Conservation (phyloP, 2,888 invertebrate genomes). For the Meiosimyza platycephala region DNA sequence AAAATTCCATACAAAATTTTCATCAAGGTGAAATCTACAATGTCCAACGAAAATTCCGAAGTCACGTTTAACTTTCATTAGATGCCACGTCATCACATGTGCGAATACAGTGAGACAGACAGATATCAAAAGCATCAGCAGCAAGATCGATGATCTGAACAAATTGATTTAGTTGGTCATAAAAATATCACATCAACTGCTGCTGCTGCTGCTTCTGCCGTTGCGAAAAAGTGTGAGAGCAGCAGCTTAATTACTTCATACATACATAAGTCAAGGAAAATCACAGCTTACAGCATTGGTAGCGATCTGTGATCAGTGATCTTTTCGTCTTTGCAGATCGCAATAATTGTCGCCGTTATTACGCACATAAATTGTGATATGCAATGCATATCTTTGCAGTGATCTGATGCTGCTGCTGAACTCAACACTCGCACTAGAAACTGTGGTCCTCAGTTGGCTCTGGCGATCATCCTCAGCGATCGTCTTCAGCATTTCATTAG, state of each 20-base stretch:
- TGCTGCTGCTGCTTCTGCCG: not conserved
- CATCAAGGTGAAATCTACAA: not conserved
- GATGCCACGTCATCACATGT: constrained; percentile 9
- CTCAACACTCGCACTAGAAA: too few species aligned
- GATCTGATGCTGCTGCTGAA: too few species aligned
- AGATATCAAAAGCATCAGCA: not conserved
- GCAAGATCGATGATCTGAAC: constrained; percentile 25
- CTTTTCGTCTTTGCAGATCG: not conserved
- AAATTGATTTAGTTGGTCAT: constrained; percentile 32
- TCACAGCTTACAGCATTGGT: not conserved
- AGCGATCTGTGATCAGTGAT: constrained; percentile 1
- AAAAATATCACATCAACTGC: constrained; percentile 19
- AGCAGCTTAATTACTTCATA: constrained; percentile 30
- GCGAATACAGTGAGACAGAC: not conserved
- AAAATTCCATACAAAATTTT: constrained; percentile 6
- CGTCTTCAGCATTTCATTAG: constrained; percentile 55
- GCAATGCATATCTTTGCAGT: too few species aligned
- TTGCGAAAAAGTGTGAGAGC: not conserved
- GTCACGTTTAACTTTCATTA: constrained; percentile 4
- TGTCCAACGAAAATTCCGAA: not conserved
- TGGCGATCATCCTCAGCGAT: constrained; percentile 9
- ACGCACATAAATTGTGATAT: constrained; percentile 59
- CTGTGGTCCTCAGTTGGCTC: too few species aligned
- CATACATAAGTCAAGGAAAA: constrained; percentile 8
- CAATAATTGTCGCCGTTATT: constrained; percentile 59